These are phyloP conservation scores for Lepidurus arcticus DNA, from an alignment of 1,140 invertebrate species.

Conservation along the genomic window DNA sequence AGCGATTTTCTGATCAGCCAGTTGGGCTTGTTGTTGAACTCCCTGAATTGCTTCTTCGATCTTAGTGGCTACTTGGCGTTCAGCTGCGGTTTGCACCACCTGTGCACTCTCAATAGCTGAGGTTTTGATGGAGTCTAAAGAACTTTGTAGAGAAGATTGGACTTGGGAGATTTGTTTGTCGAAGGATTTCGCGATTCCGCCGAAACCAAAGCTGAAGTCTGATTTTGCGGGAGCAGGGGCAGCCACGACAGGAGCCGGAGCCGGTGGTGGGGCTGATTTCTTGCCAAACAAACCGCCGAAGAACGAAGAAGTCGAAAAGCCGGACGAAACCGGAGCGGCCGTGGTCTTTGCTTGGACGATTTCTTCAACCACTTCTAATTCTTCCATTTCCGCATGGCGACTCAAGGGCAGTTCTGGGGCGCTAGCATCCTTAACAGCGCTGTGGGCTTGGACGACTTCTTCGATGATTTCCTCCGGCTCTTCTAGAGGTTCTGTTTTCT, in stretches of 20 bases:
- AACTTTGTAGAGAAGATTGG: not conserved
- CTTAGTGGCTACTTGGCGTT: not conserved
- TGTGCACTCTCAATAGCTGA: not conserved
- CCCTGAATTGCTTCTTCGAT: not conserved
- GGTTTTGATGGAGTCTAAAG: not conserved
- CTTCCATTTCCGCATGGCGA: not conserved
- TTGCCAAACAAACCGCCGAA: not conserved
- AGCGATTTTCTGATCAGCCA: not conserved
- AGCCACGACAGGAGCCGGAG: not conserved
- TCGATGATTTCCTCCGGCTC: not conserved
- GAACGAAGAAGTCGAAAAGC: not conserved
- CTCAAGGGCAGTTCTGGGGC: not conserved
- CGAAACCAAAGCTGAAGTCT: not conserved
- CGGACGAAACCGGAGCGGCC: not conserved
- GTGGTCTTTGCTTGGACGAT: not conserved
- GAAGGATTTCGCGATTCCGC: not conserved
- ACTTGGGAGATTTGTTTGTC: slow-evolving; percentile 10
- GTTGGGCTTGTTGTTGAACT: not conserved
- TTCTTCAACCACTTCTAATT: not conserved
- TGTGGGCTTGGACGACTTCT: not conserved
- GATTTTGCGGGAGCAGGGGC: not conserved
- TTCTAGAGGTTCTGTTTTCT: not conserved
- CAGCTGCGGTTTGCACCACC: not conserved
- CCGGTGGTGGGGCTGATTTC: not conserved
- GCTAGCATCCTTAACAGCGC: not conserved